Base-by-base conservation (phyloP, 2,113 vertebrate genomes). In the Calyptommatus sinebrachiatus region DNA sequence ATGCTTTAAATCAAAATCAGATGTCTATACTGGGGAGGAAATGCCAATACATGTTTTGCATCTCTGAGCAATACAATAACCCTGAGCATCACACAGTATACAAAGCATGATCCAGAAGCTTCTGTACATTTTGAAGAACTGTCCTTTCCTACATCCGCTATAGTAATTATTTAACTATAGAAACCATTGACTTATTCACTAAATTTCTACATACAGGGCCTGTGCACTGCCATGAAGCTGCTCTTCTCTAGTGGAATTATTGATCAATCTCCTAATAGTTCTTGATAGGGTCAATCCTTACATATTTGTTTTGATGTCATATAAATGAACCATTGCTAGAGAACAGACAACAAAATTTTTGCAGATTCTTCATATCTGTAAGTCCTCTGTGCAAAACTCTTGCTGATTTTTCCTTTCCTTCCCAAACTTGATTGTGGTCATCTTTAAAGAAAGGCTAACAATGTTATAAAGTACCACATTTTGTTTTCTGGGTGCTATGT, bases 331-430 rank as follows among this genome's bases (percentile, higher is more conserved):
- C 45, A 66, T 53, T 20, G 29, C 24, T 5, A 71, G 26, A n/a
- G 61, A 45, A n/a, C 61, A 72, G 69, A 16, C 60, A 41, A 66
- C 45, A 5, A 21, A 26, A 72, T 67, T 77, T 77, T 18, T 67
- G 61, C 18, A 35, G 48, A 67, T 67, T 77, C 31, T 77, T 50
- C 26, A 77, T 72, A 73, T 71, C 79, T 78, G 24, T 29, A 79
- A 73, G 45, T 11, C 61, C 61, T 66, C 24, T 29, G 77, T 71
- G 60, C 77, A 79, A 26, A n/a, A 63, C 57, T 74, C 24, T 68
- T 68, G 50, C 45, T 74, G 29, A 26, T 18, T 28, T 28, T 74
- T 68, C 63, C 26, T 45, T 57, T 28, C 48, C 31, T 48, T 73
- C 63, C 57, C 28, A 53, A 80, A 57, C 72, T 31, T 14, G 4